Evolutionary conservation across 2,797 vertebrate genomes (phyloP).

Genomic region (Euthynnus affinis): DNA sequence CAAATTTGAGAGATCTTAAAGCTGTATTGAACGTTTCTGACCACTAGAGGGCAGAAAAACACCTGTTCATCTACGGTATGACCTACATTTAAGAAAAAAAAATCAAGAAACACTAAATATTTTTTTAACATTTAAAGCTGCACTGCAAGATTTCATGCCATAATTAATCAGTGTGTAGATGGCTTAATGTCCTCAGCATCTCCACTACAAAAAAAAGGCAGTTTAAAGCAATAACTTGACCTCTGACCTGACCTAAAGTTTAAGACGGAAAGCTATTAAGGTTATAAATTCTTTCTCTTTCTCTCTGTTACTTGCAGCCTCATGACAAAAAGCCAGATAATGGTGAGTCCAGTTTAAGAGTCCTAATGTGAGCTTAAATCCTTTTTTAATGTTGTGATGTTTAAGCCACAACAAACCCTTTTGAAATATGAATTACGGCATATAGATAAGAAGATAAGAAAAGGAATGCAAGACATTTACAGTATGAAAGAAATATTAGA

Average conservation of each 20-base stretch:
- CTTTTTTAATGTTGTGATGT: neutral
- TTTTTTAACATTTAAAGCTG: too few relatives aligned
- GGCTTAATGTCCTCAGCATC: too few relatives aligned
- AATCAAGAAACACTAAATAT: too few relatives aligned
- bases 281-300: neutral
- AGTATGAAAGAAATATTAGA: too few relatives aligned
- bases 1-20: neutral
- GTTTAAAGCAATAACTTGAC: neutral
- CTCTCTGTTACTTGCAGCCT: slow-evolving; percentile 63
- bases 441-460: neutral
- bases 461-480: too few relatives aligned
- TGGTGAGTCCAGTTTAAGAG: slow-evolving; percentile 81
- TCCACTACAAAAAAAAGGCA: neutral
- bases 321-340: slow-evolving; percentile 82
- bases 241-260: neutral
- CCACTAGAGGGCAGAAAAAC: neutral
- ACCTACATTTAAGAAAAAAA: too few relatives aligned
- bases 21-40: neutral
- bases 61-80: too few relatives aligned
- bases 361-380: neutral
- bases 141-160: neutral
- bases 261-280: neutral
- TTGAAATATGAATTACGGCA: neutral
- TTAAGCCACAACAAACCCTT: neutral
- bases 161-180: neutral